A percentile compares a stretch with the other conserved stretches of the same genome.
Evolutionary conservation across 2,797 vertebrate species (phyloP).

Genomic region (Enteromius radiatus): DNA sequence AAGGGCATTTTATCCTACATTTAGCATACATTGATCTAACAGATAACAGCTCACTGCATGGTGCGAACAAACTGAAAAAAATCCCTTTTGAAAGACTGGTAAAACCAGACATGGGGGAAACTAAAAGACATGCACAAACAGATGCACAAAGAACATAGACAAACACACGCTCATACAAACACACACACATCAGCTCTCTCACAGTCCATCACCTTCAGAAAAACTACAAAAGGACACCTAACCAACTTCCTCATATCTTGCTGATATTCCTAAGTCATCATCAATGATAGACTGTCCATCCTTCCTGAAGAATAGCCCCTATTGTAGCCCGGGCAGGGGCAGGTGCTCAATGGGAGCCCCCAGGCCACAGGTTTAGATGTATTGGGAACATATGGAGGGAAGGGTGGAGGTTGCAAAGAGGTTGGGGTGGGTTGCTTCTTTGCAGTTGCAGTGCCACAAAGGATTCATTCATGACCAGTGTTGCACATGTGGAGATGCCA

Average conservation of each 20-base stretch:
- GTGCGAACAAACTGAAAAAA: conserved; percentile 47
- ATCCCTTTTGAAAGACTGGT: conserved; percentile 56
- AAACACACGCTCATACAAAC: conserved; percentile 10
- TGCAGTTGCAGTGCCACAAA: conserved; percentile 52
- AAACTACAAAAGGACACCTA: conserved; percentile 7
- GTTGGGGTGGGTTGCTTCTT: conserved; percentile 50
- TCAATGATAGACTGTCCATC: conserved; percentile 44
- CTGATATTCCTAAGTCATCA: conserved; percentile 31
- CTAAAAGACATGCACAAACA: conserved; percentile 43
- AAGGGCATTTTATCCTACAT: conserved; percentile 51
- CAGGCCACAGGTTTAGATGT: conserved; percentile 79
- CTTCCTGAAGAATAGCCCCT: conserved; percentile 53
- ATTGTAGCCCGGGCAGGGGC: conserved; percentile 55
- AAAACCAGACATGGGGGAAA: conserved; percentile 58
- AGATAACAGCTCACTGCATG: conserved; percentile 51
- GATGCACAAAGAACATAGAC: conserved; percentile 44
- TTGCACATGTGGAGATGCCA: conserved; percentile 63
- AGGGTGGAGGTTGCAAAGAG: conserved; percentile 59
- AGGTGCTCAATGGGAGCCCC: conserved; percentile 66
- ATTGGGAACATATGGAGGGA: conserved; percentile 82
- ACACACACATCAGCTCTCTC: conserved; percentile 18
- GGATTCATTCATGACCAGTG: conserved; percentile 60
- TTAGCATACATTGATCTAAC: conserved; percentile 37
- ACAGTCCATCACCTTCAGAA: conserved; percentile 32
- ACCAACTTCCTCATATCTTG: conserved; percentile 19